Evolutionary conservation across 2,888 invertebrate genomes (phyloP), one percentile per base, ranked within the genome.

Genomic region (Actias luna): DNA sequence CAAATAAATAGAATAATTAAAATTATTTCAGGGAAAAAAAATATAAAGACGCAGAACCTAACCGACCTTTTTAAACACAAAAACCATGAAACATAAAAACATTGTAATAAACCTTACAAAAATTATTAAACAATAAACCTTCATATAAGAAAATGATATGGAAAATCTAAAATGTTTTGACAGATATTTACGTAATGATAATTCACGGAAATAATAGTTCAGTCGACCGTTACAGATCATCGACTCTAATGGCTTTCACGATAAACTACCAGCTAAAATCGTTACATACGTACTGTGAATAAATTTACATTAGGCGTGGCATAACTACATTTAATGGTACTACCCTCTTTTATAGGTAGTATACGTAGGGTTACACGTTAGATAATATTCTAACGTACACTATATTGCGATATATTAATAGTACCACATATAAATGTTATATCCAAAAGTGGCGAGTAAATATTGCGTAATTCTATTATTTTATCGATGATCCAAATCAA

Each of bases 261-360:
- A 55, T 55, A 55, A 55, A 55, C 52, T 55, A 29, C 52, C 29
- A 55, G 29, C 55, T 55, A 55, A 55, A 55, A 29, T n/a, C n/a
- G 14, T 55, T 55, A 55, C n/a, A n/a, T n/a, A n/a, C n/a, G n/a
- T 55, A 29, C 52, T 55, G 29, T 29, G 29, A 55, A 55, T 55
- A 55, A 55, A 55, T 55, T 29, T 29, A 18, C 29, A 29, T 55
- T 55, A n/a, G n/a, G 29, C 14, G 27, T 55, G 55, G 29, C 55
- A 29, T 55, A 55, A 29, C 29, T 29, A 29, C 55, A 10, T 55
- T 55, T 55, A 29, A 55, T 29, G 55, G 16, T 29, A 29, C 29
- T n/a, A n/a, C n/a, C n/a, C n/a, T n/a, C n/a, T n/a, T n/a, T n/a
- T n/a, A n/a, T n/a, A n/a, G n/a, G n/a, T n/a, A n/a, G n/a, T n/a